A percentile compares a stretch with the other conserved stretches of the same genome.
phyloP scores from a whole-genome alignment of 2,888 invertebrate species.

The Platycheirus rosarum region DNA sequence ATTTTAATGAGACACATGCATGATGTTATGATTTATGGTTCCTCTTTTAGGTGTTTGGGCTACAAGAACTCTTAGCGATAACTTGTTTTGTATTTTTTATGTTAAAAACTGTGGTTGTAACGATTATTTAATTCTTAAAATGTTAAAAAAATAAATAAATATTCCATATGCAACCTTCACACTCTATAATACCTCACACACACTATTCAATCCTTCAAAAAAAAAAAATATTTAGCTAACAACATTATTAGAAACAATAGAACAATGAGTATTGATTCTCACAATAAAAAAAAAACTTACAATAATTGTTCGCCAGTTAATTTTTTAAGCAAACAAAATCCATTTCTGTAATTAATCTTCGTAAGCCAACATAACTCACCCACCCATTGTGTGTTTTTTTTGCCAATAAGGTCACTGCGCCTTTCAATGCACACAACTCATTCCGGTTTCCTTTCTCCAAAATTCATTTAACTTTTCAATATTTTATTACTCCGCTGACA shows the following conservation, averaged over 20 bases:
- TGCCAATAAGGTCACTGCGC: conserved; percentile 51
- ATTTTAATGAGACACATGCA: too few relatives aligned
- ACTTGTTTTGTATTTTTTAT: too few relatives aligned
- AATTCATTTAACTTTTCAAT: conserved; percentile 22
- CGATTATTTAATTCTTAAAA: too few relatives aligned
- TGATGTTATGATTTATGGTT: too few relatives aligned
- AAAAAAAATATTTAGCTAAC: too few relatives aligned
- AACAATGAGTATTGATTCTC: background rate
- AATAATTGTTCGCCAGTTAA: background rate
- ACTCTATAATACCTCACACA: too few relatives aligned
- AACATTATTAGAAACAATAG: background rate
- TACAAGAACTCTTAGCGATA: too few relatives aligned
- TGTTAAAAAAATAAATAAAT: too few relatives aligned
- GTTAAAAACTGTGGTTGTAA: too few relatives aligned
- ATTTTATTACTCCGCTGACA: conserved; percentile 46
- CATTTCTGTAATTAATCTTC: conserved; percentile 5
- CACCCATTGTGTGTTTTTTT: conserved; percentile 26
- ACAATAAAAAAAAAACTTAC: background rate
- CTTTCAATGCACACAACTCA: conserved; percentile 4
- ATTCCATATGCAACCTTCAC: too few relatives aligned
- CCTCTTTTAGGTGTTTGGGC: too few relatives aligned
- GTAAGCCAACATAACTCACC: background rate
- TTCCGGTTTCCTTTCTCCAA: conserved; percentile 50
- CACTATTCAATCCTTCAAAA: too few relatives aligned
- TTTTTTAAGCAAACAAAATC: conserved; percentile 11